phyloP scores from a whole-genome alignment of 2,797 vertebrate species.

The Acipenser transmontanus region DNA sequence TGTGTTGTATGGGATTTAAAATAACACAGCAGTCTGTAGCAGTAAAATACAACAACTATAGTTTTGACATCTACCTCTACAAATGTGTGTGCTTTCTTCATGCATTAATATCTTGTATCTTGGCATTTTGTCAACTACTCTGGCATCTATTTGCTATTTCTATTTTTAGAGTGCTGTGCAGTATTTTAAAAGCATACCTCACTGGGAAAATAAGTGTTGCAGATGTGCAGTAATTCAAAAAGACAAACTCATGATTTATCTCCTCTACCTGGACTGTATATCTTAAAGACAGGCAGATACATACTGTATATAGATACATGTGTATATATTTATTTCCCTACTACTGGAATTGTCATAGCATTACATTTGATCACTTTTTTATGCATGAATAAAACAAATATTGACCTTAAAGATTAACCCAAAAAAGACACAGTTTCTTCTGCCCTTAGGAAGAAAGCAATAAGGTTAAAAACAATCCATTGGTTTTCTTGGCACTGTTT shows the following conservation, averaged over 20 bases:
- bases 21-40: neutral
- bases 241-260: neutral
- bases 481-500: too few relatives aligned
- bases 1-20: neutral
- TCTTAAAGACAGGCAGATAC: too few relatives aligned
- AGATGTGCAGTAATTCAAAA: neutral
- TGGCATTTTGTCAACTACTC: constrained; percentile 3
- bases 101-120: constrained; percentile 4
- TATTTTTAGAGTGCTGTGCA: constrained; percentile 3
- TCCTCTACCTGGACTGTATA: neutral
- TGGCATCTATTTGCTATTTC: neutral
- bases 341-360: too few relatives aligned
- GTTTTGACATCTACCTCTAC: constrained; percentile 2
- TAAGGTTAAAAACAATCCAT: too few relatives aligned
- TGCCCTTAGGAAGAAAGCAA: too few relatives aligned
- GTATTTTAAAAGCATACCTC: neutral
- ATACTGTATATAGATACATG: too few relatives aligned
- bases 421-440: too few relatives aligned
- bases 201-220: neutral
- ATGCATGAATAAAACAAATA: too few relatives aligned
- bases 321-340: too few relatives aligned
- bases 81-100: constrained; percentile 1
- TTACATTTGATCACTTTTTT: too few relatives aligned
- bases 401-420: too few relatives aligned
- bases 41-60: neutral